phyloP scores from a whole-genome alignment of 37 sponge, comb jelly and placozoan genomes.

The Theonella swinhoei region DNA sequence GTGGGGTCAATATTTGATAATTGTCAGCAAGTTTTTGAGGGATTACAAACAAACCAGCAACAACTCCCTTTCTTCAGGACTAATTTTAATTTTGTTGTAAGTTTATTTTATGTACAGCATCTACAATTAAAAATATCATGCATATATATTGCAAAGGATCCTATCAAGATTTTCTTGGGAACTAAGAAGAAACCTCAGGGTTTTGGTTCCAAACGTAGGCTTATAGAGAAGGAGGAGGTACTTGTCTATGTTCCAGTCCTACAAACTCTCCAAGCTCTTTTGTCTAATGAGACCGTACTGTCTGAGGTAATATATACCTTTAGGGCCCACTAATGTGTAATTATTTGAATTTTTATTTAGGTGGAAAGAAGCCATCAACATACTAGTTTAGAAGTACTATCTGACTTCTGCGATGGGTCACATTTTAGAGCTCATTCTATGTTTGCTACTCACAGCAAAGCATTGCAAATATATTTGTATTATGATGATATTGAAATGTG shows the following conservation, averaged over 20 bases:
- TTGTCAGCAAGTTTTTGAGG: background rate
- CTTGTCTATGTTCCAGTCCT: constrained; percentile 34
- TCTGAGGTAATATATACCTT: constrained; percentile 7
- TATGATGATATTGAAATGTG: constrained; percentile 41
- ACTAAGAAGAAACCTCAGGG: background rate
- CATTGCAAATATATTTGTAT: constrained; percentile 33
- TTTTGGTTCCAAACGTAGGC: constrained; percentile 8
- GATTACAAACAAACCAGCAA: constrained; percentile 18
- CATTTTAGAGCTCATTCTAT: background rate
- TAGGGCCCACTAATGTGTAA: background rate
- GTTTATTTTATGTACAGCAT: too few relatives aligned
- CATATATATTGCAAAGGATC: too few relatives aligned
- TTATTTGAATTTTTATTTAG: background rate
- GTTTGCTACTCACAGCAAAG: too few relatives aligned
- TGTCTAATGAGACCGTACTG: constrained; percentile 20
- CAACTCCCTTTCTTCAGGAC: constrained; percentile 14
- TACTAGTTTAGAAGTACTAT: background rate
- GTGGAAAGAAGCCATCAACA: background rate
- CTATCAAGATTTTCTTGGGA: constrained; percentile 7
- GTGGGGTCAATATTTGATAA: background rate
- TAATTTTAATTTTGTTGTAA: constrained; percentile 16
- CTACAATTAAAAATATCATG: too few relatives aligned
- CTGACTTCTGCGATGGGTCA: background rate
- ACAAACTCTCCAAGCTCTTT: constrained; percentile 2
- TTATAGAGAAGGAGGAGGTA: background rate